Percentiles rank a stretch among this genome's conserved stretches.
These are phyloP conservation scores for Apocheima hispidaria DNA, from an alignment of 2,888 invertebrate genomes.

Conservation along the genomic window DNA sequence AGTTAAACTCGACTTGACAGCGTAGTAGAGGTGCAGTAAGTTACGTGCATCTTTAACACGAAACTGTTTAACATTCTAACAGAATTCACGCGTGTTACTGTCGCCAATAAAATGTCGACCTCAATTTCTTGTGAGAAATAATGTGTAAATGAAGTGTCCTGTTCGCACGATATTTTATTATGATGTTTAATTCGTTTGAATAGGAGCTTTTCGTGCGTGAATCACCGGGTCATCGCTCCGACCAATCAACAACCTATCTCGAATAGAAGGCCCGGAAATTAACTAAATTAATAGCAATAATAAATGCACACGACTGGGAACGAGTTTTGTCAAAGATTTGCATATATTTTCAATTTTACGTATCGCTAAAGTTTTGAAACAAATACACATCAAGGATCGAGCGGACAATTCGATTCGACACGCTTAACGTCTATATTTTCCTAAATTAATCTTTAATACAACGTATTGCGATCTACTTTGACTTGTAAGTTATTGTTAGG, in stretches of 20 bases:
- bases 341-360: conserved; percentile 79
- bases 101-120: conserved; percentile 79
- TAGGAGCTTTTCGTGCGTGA: conserved; percentile 49
- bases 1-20: conserved; percentile 45
- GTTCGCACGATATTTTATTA: conserved; percentile 67
- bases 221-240: conserved; percentile 73
- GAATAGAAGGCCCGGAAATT: conserved; percentile 78
- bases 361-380: conserved; percentile 52
- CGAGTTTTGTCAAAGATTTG: conserved; percentile 71
- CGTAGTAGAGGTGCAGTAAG: conserved; percentile 52
- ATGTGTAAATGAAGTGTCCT: conserved; percentile 70
- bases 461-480: conserved; percentile 42
- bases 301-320: conserved; percentile 72
- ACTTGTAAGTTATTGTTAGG: conserved; percentile 45
- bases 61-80: conserved; percentile 83
- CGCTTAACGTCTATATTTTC: conserved; percentile 9
- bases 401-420: conserved; percentile 35
- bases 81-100: conserved; percentile 69
- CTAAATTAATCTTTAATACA: conserved; percentile 51
- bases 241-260: conserved; percentile 65
- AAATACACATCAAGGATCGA: conserved; percentile 48
- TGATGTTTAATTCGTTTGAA: conserved; percentile 37
- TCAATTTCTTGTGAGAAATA: conserved; percentile 74
- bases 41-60: conserved; percentile 63
- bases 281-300: conserved; percentile 82